Base-by-base conservation (phyloP, 2,797 vertebrate genomes). In the Sebastes iracundus region DNA sequence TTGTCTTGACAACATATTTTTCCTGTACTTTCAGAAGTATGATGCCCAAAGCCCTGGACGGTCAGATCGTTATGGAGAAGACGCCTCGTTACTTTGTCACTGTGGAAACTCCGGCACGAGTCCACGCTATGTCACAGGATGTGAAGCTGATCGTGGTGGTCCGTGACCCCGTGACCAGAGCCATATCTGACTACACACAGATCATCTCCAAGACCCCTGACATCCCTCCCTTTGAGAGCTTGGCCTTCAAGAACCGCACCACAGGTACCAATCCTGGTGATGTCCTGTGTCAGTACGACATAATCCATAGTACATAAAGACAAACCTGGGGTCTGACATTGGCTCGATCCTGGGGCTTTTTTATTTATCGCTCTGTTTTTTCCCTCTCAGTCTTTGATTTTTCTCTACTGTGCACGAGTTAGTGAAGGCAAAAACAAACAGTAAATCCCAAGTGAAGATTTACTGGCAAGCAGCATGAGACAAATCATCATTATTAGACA, bases 31-130 rank as follows among this genome's bases (percentile, higher is more conserved):
- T 12, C 84, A 97, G 96, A 79, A 95, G 92, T 73, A 95, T 97
- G 94, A 97, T 97, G 96, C 96, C 96, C 23, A 96, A 96, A 90
- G 96, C 96, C 13, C 92, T 97, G 73, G 95, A 96, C 0, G 96
- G 96, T 32, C 96, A 97, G 87, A 95, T 97, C 1, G 96, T 96
- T 20, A 96, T 97, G 95, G 96, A 97, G 93, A 97, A 97, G 93
- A 97, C 96, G 0, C 96, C 96, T 10, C 94, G 96, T 2, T 97
- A 97, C 92, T 97, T 96, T 46, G 95, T 97, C 7, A 95, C 95
- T 1, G 86, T 92, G 38, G 96, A 97, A 82, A 95, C 96, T 0
- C 96, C 96, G 2, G 93, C 90, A 4, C 91, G 96, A 12, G 95
- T 97, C 76, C 93, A 95, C 0, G 86, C 95, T 14, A 97, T 97